Base-by-base conservation (phyloP, 2,888 invertebrate genomes). In the Cyaniris semiargus region DNA sequence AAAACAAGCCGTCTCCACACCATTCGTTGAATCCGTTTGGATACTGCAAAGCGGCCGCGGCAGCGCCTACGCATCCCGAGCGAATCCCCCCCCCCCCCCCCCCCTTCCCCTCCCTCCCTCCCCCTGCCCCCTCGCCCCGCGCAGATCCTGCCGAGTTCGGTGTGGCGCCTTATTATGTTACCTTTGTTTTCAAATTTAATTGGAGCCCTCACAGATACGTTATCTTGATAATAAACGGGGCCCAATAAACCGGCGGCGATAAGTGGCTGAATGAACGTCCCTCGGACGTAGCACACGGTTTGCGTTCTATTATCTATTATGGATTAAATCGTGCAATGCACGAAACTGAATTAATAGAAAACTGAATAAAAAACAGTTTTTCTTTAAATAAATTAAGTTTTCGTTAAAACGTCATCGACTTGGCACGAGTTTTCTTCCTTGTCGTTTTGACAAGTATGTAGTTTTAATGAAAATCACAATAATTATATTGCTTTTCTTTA, bases 161-260 rank as follows among this genome's bases (percentile, higher is more conserved):
- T 91, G 77, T 80, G 91, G 91, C 92, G 92, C 93, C 91, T 93
- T 93, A 93, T 92, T 92, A 92, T 91, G 92, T 91, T 93, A 92
- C 92, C 93, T 93, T 94, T 93, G 93, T 93, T 93, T 93, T 93
- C 90, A 93, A 93, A 92, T 94, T 93, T 94, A 94, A 94, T 94
- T 94, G 93, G 93, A 66, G 90, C 91, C 88, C 91, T 92, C 90
- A 88, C 85, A 93, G 93, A 94, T 94, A 93, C 90, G 84, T 89
- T 94, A 94, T 94, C 93, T 93, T 92, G 93, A 94, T 93, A 93
- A 93, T 92, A 92, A 93, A 93, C 91, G 92, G 91, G 90, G 89
- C 88, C 91, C 93, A 93, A 93, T 93, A 93, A 93, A 92, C 91
- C 88, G 90, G 90, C 66, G 23, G 66, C 66, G 66, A 66, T 66